Evolutionary conservation across 1,140 invertebrate species (phyloP).

Genomic region (Ceratitis capitata): DNA sequence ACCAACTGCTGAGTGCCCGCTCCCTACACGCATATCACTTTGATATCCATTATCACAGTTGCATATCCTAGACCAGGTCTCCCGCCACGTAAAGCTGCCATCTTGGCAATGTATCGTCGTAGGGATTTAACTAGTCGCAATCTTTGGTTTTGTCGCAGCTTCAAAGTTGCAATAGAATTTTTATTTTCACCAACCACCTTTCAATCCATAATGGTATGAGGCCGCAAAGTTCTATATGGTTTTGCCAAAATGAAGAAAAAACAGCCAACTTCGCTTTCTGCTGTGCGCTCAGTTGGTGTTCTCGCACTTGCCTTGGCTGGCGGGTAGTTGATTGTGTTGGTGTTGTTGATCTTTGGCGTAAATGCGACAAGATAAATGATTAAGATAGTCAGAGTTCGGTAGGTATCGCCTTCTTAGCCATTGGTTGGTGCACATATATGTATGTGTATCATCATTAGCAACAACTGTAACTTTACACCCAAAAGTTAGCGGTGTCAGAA

Average conservation of each 20-base stretch:
- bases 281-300: neutral
- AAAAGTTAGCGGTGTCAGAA: constrained; percentile 39
- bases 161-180: constrained; percentile 24
- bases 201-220: neutral
- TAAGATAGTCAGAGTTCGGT: neutral
- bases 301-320: neutral
- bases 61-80: neutral
- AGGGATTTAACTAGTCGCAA: constrained; percentile 27
- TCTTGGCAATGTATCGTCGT: constrained; percentile 3
- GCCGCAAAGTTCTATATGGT: neutral
- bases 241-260: neutral
- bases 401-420: constrained; percentile 24
- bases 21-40: neutral
- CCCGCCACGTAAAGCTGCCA: neutral
- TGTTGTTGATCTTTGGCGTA: constrained; percentile 35
- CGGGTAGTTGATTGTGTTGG: neutral
- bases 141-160: neutral
- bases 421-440: constrained; percentile 19
- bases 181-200: neutral
- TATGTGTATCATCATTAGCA: neutral
- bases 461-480: constrained; percentile 11
- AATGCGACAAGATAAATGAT: constrained; percentile 38
- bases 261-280: neutral
- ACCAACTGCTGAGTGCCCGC: neutral
- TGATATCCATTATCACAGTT: constrained; percentile 36